Evolutionary conservation across 2,113 vertebrate species (phyloP).

Genomic region (Varanus komodoensis): DNA sequence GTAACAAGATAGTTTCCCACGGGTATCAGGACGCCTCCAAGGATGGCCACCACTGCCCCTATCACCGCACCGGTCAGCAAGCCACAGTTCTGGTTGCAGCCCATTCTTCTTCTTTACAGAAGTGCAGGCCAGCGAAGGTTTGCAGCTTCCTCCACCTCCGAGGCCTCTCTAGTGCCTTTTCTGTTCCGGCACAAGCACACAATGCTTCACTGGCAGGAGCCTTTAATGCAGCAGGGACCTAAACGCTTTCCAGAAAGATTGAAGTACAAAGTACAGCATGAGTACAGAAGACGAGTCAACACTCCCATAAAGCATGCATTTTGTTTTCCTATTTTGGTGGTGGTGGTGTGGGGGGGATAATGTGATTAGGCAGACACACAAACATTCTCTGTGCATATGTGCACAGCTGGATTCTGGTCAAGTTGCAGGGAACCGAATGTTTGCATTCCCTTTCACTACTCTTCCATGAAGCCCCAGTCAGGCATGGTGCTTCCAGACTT

Average conservation of each 20-base stretch:
- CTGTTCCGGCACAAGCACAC: background rate
- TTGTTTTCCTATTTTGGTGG: background rate
- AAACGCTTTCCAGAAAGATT: constrained; percentile 62
- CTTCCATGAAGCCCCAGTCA: background rate
- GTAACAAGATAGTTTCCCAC: constrained; percentile 83
- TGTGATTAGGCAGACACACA: background rate
- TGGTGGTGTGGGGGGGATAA: too few species aligned
- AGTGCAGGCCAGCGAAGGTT: background rate
- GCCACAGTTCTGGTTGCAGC: constrained; percentile 76
- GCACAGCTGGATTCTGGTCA: background rate
- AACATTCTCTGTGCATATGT: background rate
- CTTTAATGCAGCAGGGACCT: constrained; percentile 64
- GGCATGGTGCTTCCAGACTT: background rate
- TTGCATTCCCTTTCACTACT: background rate
- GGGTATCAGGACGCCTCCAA: constrained; percentile 90
- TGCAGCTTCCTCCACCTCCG: constrained; percentile 23
- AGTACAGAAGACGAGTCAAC: constrained; percentile 44
- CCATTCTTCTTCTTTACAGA: constrained; percentile 70
- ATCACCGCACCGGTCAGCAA: constrained; percentile 82
- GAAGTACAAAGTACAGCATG: constrained; percentile 71
- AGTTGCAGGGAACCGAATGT: background rate
- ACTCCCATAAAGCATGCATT: background rate
- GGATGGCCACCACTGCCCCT: constrained; percentile 81
- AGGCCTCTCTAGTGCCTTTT: constrained; percentile 8
- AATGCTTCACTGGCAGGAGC: constrained; percentile 40